Evolutionary conservation across 37 sponge, comb jelly and placozoan genomes (phyloP), one percentile per base, ranked within the genome.

Genomic region (Bolinopsis microptera): DNA sequence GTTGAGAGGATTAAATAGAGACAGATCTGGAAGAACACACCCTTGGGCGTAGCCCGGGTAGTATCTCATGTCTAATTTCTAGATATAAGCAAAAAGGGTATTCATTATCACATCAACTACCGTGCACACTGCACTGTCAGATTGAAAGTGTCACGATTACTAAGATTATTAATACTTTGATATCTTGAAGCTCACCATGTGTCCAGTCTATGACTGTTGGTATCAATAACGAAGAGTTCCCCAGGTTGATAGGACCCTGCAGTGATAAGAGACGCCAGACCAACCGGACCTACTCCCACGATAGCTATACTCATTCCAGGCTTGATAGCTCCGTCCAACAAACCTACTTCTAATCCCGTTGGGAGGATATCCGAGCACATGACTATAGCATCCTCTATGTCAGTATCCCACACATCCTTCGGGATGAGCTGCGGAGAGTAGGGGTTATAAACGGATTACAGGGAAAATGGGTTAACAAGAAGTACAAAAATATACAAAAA

Each of bases 291-390:
- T 30, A 70, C 27, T 2, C 74, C 74, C 74, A 70, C 74, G 23
- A 70, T 70, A 30, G 74, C 74, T 9, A 70, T 70, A 2, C 2
- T 70, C 74, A 70, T 70, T 25, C 74, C 74, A 24, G 74, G 74
- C n/a, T 70, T 25, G 18, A 70, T 70, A 24, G 74, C 74, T 2
- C 74, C 74, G 74, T 70, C 74, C 27, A 70, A 30, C 26, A 70
- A 30, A 2, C 74, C 74, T 30, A 70, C 74, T 24, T 70, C 74
- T 30, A 70, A 30, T 3, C 74, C 74, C 8, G 74, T 70, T 25
- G 74, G 74, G 23, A 70, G 74, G 74, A 70, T 70, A 30, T 70
- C 74, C 27, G 74, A 70, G 74, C 74, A 70, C 74, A 70, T 70
- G 74, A 70, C 74, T 3, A 70, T 70, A 18, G 74, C 74, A 18